Base-by-base conservation (phyloP, 2,113 vertebrate species). In the Helogale parvula region DNA sequence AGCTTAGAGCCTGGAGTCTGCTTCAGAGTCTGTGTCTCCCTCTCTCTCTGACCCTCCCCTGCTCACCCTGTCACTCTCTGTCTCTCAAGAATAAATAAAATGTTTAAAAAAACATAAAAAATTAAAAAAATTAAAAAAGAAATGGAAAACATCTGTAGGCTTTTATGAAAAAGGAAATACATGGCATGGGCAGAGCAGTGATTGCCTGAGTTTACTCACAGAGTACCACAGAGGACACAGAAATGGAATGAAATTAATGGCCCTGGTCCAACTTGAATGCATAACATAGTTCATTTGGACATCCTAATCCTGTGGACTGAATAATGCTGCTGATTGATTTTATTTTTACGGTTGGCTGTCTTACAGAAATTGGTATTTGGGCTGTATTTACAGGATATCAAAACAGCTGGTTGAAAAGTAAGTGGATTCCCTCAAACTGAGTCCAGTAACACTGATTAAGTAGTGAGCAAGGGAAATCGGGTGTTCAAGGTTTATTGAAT, bases 311-410 rank as follows among this genome's bases (percentile, higher is more conserved):
- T 19, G 0, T 74, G n/a, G 77, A 41, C 38, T 79, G 45, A 93
- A 84, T 31, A 19, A 63, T 31, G 14, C 29, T 68, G 25, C 47
- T 57, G 35, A 82, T 31, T 76, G 69, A 76, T 81, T 87, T 80
- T 31, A 66, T 81, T 91, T 96, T 92, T 86, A 81, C 47, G 14
- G 69, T 38, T 88, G 76, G 38, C 50, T 94, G 21, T 89, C 35
- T 89, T 95, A 63, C 41, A 93, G 47, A 96, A 90, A 93, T 87
- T 94, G 88, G 16, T 45, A 91, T 95, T 82, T 96, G 71, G 57
- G 17, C 52, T 88, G 1, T 90, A 86, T 91, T 94, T 97, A 82
- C 11, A 88, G 81, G 33, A 88, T 29, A 93, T 82, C 52, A 41
- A 93, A 71, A 69, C 15, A 96, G 52, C 47, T 38, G 1, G 41